phyloP scores from a whole-genome alignment of 2,888 invertebrate species.

The Yponomeuta cagnagella region DNA sequence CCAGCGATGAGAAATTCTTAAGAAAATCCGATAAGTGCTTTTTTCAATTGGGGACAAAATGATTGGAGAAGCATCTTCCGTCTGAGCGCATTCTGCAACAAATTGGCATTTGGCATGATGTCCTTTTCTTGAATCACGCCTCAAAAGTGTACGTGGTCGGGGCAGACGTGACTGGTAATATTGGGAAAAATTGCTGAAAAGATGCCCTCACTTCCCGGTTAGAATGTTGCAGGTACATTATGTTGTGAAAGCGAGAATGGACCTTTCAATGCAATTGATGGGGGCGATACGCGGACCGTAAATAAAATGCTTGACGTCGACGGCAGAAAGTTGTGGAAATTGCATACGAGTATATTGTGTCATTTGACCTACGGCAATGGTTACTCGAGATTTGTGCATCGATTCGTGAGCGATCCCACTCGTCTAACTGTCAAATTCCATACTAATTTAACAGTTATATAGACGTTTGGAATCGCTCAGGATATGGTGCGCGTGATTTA shows the following conservation, averaged over 20 bases:
- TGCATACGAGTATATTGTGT: too few species aligned
- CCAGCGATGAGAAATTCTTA: not conserved
- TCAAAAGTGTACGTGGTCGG: not conserved
- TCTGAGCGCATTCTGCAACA: not conserved
- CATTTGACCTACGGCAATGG: too few species aligned
- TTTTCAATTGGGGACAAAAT: not conserved
- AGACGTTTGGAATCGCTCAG: too few species aligned
- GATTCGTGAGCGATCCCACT: too few species aligned
- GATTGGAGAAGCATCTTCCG: not conserved
- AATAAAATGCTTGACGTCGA: not conserved
- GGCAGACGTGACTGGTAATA: constrained; percentile 1
- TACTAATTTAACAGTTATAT: too few species aligned
- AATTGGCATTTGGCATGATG: constrained; percentile 1
- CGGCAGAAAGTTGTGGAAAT: not conserved
- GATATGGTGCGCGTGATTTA: too few species aligned
- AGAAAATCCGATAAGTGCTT: not conserved
- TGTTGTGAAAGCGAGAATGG: not conserved
- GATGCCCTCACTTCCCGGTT: not conserved
- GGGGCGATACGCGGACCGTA: not conserved
- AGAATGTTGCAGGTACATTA: not conserved
- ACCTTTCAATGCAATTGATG: not conserved
- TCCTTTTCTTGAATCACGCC: constrained; percentile 2
- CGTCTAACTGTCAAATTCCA: too few species aligned
- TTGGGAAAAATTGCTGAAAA: not conserved
- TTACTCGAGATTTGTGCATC: too few species aligned